Evolutionary conservation across 2,113 vertebrate genomes (phyloP).

Genomic region (Labrus mixtus): DNA sequence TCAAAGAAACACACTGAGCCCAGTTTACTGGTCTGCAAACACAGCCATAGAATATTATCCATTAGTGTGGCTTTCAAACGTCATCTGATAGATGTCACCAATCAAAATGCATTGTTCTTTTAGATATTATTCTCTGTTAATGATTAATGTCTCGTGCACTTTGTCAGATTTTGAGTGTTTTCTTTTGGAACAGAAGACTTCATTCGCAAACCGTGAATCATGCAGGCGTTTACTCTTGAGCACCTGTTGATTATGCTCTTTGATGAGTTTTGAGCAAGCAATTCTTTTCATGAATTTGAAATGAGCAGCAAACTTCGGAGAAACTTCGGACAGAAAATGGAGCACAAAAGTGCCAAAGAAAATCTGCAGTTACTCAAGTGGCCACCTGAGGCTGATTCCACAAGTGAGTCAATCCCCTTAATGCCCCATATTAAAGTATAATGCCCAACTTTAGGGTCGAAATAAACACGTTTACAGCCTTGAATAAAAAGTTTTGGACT

Average conservation of each 20-base stretch:
- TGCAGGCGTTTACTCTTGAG: constrained; percentile 58
- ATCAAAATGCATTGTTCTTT: constrained; percentile 69
- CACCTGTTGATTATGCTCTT: constrained; percentile 67
- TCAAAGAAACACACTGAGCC: constrained; percentile 68
- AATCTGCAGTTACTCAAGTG: background rate
- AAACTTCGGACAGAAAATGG: too few species aligned
- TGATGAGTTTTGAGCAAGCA: constrained; percentile 31
- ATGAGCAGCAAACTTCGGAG: background rate
- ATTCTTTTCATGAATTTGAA: constrained; percentile 46
- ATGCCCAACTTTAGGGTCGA: too few species aligned
- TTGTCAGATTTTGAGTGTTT: constrained; percentile 50
- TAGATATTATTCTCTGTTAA: constrained; percentile 64
- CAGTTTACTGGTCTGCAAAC: constrained; percentile 63
- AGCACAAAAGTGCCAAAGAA: background rate
- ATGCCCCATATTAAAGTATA: too few species aligned
- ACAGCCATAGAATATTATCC: constrained; percentile 72
- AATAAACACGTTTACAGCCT: too few species aligned
- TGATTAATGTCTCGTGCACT: constrained; percentile 68
- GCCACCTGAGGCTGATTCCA: background rate
- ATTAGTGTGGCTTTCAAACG: constrained; percentile 63
- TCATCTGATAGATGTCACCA: constrained; percentile 62
- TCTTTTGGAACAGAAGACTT: constrained; percentile 40
- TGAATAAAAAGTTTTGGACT: too few species aligned
- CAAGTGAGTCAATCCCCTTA: background rate
- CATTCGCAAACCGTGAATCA: constrained; percentile 67